A percentile compares a stretch with the other conserved stretches of the same genome.
These are phyloP conservation scores for Thunnus thynnus DNA, from an alignment of 2,113 vertebrate species.

Conservation along the genomic window DNA sequence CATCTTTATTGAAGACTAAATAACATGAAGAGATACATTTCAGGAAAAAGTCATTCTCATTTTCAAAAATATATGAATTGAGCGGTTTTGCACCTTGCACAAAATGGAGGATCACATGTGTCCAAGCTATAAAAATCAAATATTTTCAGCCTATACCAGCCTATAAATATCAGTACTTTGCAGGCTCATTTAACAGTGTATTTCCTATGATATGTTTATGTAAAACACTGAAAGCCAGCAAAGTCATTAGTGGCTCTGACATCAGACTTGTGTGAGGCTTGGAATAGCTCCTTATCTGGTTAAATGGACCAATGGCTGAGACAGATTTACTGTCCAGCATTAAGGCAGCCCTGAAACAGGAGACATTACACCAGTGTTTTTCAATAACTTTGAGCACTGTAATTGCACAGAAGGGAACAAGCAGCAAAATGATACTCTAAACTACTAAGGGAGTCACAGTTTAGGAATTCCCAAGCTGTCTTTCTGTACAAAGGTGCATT, in stretches of 20 bases:
- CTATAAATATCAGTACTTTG: conserved; percentile 59
- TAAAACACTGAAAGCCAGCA: conserved; percentile 59
- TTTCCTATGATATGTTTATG: conserved; percentile 63
- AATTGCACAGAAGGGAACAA: conserved; percentile 77
- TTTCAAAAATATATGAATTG: conserved; percentile 39
- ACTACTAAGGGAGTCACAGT: conserved; percentile 65
- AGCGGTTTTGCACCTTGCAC: conserved; percentile 47
- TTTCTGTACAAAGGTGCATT: conserved; percentile 64
- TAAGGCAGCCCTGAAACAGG: conserved; percentile 73
- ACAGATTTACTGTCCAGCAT: conserved; percentile 80
- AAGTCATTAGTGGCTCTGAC: conserved; percentile 72
- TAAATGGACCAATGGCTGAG: conserved; percentile 66
- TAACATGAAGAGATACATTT: conserved; percentile 17
- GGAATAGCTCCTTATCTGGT: conserved; percentile 78
- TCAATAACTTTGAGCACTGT: conserved; percentile 65
- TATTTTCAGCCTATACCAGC: conserved; percentile 40
- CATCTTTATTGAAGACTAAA: conserved; percentile 32
- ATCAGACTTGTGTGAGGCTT: conserved; percentile 66
- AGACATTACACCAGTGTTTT: conserved; percentile 77
- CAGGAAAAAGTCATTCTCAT: conserved; percentile 48
- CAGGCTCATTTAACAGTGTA: conserved; percentile 52
- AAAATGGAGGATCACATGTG: conserved; percentile 42
- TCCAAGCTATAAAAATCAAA: conserved; percentile 47
- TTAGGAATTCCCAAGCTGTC: conserved; percentile 61
- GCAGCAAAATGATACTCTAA: conserved; percentile 68